Evolutionary conservation across 2,797 vertebrate species (phyloP), one percentile per base, ranked within the genome.

Genomic region (Lepilemur ruficaudatus): DNA sequence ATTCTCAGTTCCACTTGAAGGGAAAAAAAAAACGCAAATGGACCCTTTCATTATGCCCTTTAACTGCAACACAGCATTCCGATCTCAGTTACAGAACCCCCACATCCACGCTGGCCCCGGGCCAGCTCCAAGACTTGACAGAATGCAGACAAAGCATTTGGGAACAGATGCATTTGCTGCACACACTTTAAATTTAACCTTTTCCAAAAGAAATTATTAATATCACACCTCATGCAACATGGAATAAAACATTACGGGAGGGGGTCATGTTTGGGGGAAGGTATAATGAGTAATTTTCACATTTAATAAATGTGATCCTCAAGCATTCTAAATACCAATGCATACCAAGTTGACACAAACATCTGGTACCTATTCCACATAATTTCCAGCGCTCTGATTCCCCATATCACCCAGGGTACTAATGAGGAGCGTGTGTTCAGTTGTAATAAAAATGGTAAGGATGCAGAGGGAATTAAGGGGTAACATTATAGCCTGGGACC

Each of bases 311-410:
- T 91, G 96, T 80, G 65, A 98, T 65, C 90, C 89, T 95, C 87
- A 91, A 93, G n/a, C 59, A 94, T 92, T 91, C 92, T 76, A 97
- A 85, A 94, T 11, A 91, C 48, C 95, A 91, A 93, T 4, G 87
- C 79, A 95, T 48, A 48, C 88, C 95, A 95, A 48, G 72, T 93
- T 97, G 89, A 98, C 97, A 92, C 48, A 97, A 96, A 97, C 98
- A 99, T 98, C 98, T 98, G 98, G 98, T 98, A 98, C 86, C 87
- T 86, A 98, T 98, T 98, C 97, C 96, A 92, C 35, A 82, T 81
- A 93, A 98, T 97, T 98, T 97, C 92, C 96, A 98, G 89, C 78
- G 59, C 96, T 91, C 95, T 94, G 97, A 95, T 98, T 98, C 98
- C 97, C 97, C 95, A 0, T 98, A 98, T 98, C 97, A 98, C 95